Evolutionary conservation across 2,113 vertebrate genomes (phyloP).

Genomic region (Chascanopsetta lugubris): DNA sequence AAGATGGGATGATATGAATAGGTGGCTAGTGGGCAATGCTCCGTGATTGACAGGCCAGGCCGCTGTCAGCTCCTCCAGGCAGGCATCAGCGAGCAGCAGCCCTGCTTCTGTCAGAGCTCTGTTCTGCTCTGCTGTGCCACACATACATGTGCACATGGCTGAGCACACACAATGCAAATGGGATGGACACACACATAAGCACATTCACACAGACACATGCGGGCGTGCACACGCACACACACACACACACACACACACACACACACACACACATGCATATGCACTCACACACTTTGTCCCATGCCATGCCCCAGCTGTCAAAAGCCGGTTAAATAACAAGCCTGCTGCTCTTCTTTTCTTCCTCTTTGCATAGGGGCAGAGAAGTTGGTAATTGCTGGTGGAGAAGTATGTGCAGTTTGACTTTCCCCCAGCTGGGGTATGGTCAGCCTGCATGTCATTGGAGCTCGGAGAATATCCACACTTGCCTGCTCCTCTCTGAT

Average conservation of each 20-base stretch:
- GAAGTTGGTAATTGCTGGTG: constrained; percentile 51
- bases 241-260: constrained; percentile 19
- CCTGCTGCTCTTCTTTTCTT: constrained; percentile 75
- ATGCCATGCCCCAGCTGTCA: constrained; percentile 94
- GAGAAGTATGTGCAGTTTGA: constrained; percentile 33
- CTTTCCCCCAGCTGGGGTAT: constrained; percentile 40
- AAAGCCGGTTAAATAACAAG: constrained; percentile 96
- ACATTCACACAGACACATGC: constrained; percentile 21
- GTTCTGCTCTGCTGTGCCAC: constrained; percentile 97
- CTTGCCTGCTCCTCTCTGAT: constrained; percentile 46
- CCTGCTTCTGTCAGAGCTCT: constrained; percentile 94
- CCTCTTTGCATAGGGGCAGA: constrained; percentile 56
- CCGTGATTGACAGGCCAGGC: constrained; percentile 91
- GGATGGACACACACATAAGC: constrained; percentile 51
- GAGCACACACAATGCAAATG: constrained; percentile 26
- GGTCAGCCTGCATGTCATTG: constrained; percentile 54
- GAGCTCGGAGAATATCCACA: constrained; percentile 48
- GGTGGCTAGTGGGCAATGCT: constrained; percentile 65
- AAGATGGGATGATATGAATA: constrained; percentile 72
- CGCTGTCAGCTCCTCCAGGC: constrained; percentile 92
- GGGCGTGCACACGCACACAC: constrained; percentile 20
- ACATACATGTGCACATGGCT: constrained; percentile 78
- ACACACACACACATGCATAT: constrained; percentile 32
- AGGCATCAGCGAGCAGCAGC: constrained; percentile 87
- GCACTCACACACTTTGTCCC: constrained; percentile 82